A percentile compares a stretch with the other conserved stretches of the same genome.
These are phyloP conservation scores for Sprattus sprattus DNA, from an alignment of 2,113 vertebrate species.

Conservation along the genomic window DNA sequence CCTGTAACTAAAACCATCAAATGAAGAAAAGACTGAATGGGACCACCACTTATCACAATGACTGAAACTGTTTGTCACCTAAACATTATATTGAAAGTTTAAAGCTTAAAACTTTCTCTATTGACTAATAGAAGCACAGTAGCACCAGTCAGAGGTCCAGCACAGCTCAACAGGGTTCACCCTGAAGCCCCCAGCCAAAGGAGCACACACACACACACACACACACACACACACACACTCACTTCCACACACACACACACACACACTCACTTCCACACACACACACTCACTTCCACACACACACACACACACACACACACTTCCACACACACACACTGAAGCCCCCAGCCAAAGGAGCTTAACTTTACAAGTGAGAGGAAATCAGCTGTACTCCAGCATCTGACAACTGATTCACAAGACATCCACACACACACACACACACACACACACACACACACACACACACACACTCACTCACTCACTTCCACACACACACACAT, in stretches of 20 bases:
- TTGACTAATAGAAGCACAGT: not conserved
- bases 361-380: not conserved
- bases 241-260: too few species aligned
- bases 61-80: not conserved
- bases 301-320: too few species aligned
- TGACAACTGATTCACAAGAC: constrained; percentile 18
- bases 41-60: too few species aligned
- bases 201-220: too few species aligned
- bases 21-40: too few species aligned
- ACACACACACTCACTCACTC: not conserved
- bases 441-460: constrained; percentile 18
- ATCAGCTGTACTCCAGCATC: not conserved
- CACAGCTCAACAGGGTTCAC: not conserved
- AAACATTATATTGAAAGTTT: too few species aligned
- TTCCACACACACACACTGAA: too few species aligned
- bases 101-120: too few species aligned
- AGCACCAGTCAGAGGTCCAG: not conserved
- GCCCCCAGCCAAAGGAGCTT: not conserved
- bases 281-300: too few species aligned
- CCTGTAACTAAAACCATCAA: not conserved
- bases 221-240: too few species aligned
- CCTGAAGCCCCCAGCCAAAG: not conserved
- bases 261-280: too few species aligned
- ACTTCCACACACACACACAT: constrained; percentile 18
- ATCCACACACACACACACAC: not conserved